Evolutionary conservation across 2,888 invertebrate species (phyloP), one percentile per base, ranked within the genome.

Genomic region (Heliconius charithonia): DNA sequence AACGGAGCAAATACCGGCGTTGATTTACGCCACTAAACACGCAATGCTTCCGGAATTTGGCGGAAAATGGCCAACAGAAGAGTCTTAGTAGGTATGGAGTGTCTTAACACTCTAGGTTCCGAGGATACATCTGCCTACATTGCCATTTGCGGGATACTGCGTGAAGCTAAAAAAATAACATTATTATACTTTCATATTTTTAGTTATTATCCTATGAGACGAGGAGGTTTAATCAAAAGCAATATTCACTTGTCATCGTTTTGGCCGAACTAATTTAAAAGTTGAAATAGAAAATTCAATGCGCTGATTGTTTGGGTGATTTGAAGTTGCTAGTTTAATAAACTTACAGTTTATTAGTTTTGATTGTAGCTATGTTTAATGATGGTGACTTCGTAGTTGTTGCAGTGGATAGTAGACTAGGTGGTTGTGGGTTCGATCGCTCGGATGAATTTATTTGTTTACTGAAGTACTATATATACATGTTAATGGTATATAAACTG

Each of bases 271-370:
- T 78, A 70, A 78, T 78, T 75, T 74, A 75, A 78, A 78, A 70
- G 70, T 70, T 56, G 37, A 78, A 75, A 71, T 78, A 75, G 65
- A 78, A 78, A 78, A 69, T 51, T 75, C 75, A 71, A 71, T 75
- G 41, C 37, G 16, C 56, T 69, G 27, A 79, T 79, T 76, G 73
- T 73, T 74, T 69, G 56, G 51, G 37, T 65, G 63, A 69, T 69
- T 76, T 32, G 75, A 78, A 51, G 25, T 74, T 69, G 19, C 22
- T 41, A 32, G 45, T 19, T 72, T 72, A 51, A 72, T 72, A 3
- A 56, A n/a, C 0, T 29, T n/a, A 51, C 22, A 22, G 29, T 71
- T 45, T 7, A 51, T 70, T 45, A 27, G 9, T 56, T 56, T 56
- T 45, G 22, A 29, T 27, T 16, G 10, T 32, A 22, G 22, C 4